phyloP scores from a whole-genome alignment of 2,113 vertebrate genomes.

The Alethe castanea region DNA sequence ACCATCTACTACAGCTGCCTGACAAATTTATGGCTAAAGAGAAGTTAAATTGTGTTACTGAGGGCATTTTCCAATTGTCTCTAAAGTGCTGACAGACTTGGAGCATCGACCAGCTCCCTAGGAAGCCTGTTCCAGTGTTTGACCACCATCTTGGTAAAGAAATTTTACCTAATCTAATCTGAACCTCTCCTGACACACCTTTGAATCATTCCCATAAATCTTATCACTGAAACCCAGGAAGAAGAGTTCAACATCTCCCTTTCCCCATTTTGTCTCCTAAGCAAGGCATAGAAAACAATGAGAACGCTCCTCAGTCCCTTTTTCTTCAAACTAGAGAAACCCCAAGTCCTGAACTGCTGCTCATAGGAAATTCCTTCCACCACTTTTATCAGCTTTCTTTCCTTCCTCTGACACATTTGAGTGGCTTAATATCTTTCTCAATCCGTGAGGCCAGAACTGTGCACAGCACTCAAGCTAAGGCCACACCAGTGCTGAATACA shows the following conservation, averaged over 20 bases:
- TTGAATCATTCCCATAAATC: rapidly evolving
- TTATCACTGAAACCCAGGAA: background rate
- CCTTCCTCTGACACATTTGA: background rate
- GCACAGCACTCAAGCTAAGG: background rate
- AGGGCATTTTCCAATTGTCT: background rate
- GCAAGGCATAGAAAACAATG: background rate
- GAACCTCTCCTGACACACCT: background rate
- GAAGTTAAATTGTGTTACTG: background rate
- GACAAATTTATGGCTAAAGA: background rate
- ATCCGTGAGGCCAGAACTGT: background rate
- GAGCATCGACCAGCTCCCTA: rapidly evolving
- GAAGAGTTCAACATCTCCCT: background rate
- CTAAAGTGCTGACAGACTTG: background rate
- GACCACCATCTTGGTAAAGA: background rate
- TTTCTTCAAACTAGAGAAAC: background rate
- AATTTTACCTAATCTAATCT: background rate
- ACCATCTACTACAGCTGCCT: background rate
- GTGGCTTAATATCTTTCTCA: background rate
- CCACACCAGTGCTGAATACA: rapidly evolving
- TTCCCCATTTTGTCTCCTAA: background rate
- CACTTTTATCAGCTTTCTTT: background rate
- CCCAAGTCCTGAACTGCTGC: background rate
- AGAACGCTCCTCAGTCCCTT: background rate
- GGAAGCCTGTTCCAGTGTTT: background rate
- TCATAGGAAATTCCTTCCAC: background rate